phyloP scores from a whole-genome alignment of 1,140 invertebrate genomes.

The Thereuonema tuberculata region DNA sequence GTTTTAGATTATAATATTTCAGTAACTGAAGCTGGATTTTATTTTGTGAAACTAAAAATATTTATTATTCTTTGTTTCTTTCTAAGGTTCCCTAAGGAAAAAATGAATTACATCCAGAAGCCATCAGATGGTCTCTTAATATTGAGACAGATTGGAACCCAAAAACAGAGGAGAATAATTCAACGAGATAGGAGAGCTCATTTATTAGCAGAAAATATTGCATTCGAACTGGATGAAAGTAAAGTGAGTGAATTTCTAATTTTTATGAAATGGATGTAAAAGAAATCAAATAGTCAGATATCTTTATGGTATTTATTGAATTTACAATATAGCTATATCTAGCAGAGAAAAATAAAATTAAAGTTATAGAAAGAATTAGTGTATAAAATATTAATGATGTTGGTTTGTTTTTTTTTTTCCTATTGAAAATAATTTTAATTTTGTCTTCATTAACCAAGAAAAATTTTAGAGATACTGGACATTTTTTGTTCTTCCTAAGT shows the following conservation, averaged over 20 bases:
- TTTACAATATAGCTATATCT: too few species aligned
- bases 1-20: too few species aligned
- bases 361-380: neutral
- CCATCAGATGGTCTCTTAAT: constrained; percentile 59
- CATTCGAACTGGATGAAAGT: constrained; percentile 43
- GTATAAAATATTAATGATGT: neutral
- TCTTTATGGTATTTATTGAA: too few species aligned
- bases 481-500: too few species aligned
- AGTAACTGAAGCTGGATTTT: too few species aligned
- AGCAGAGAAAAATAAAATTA: too few species aligned
- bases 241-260: constrained; percentile 13
- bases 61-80: too few species aligned
- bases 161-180: constrained; percentile 56
- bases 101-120: constrained; percentile 60
- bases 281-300: neutral
- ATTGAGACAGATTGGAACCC: constrained; percentile 59
- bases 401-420: neutral
- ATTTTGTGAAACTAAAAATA: too few species aligned
- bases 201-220: constrained; percentile 60
- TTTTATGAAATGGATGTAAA: neutral
- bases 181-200: constrained; percentile 64
- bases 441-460: too few species aligned
- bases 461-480: too few species aligned
- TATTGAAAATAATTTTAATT: neutral
- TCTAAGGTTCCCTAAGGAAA: constrained; percentile 69